Conservation (phyloP, 1,140 invertebrate genomes). For the Brachionus calyciflorus region DNA sequence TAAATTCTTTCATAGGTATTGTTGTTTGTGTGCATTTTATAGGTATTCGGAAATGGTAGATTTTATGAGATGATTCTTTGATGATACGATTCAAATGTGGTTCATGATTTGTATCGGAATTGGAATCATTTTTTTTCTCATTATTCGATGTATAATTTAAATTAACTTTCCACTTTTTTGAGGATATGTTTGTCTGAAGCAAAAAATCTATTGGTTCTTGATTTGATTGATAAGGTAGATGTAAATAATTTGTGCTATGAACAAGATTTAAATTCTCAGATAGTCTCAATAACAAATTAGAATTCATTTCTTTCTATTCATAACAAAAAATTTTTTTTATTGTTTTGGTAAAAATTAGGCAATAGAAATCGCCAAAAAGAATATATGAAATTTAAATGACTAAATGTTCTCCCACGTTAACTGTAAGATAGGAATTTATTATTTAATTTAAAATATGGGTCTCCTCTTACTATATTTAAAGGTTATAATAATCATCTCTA, state of each 20-base stretch:
- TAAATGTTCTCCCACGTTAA: too few relatives aligned
- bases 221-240: background rate
- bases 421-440: too few relatives aligned
- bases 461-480: too few relatives aligned
- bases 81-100: slow-evolving; percentile 16
- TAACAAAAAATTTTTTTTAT: too few relatives aligned
- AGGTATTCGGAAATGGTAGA: background rate
- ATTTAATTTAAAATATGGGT: too few relatives aligned
- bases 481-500: too few relatives aligned
- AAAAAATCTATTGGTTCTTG: slow-evolving; percentile 26
- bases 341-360: too few relatives aligned
- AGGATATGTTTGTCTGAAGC: background rate
- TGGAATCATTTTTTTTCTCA: background rate
- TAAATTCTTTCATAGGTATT: background rate
- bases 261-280: background rate
- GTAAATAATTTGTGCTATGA: slow-evolving; percentile 2
- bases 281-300: background rate
- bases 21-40: background rate
- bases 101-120: background rate
- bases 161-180: slow-evolving; percentile 10
- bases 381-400: too few relatives aligned
- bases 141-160: background rate
- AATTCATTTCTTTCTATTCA: slow-evolving; percentile 27
- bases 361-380: too few relatives aligned
- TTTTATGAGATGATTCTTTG: slow-evolving; percentile 2